phyloP scores from a whole-genome alignment of 2,113 vertebrate species.

The Anser cygnoides region DNA sequence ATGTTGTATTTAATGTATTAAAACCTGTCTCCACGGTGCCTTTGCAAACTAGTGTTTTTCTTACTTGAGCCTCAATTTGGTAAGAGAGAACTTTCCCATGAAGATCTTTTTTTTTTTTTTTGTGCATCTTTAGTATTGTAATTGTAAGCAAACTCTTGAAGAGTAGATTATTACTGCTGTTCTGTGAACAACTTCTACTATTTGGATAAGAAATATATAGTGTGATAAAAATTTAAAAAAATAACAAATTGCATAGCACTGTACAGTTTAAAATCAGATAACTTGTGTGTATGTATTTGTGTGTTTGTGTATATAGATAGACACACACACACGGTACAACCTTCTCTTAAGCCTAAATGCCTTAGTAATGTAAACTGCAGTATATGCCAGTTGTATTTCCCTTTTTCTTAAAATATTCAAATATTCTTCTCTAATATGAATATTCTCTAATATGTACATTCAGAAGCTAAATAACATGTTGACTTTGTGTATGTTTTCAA shows the following conservation, averaged over 20 bases:
- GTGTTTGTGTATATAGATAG: constrained; percentile 41
- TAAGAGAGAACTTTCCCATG: constrained; percentile 64
- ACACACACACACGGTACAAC: neutral
- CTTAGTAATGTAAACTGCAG: constrained; percentile 76
- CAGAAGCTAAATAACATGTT: constrained; percentile 63
- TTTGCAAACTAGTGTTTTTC: constrained; percentile 78
- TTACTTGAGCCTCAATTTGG: constrained; percentile 72
- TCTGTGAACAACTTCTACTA: constrained; percentile 80
- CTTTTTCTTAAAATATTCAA: constrained; percentile 62
- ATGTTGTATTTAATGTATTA: constrained; percentile 81
- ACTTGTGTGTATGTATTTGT: constrained; percentile 13
- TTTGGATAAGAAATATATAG: constrained; percentile 52
- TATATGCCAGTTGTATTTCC: constrained; percentile 18
- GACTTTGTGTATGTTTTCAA: constrained; percentile 79
- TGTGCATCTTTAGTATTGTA: constrained; percentile 56
- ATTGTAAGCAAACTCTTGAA: constrained; percentile 80
- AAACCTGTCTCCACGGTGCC: constrained; percentile 82
- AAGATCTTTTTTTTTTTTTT: neutral
- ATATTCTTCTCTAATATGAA: constrained; percentile 45
- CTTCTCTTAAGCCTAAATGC: constrained; percentile 70
- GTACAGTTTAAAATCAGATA: constrained; percentile 51
- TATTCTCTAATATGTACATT: constrained; percentile 67
- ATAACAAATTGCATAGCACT: neutral
- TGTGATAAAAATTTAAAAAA: constrained; percentile 6
- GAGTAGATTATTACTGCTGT: constrained; percentile 79